Evolutionary conservation across 2,888 invertebrate species (phyloP).

Genomic region (Xestia c-nigrum): DNA sequence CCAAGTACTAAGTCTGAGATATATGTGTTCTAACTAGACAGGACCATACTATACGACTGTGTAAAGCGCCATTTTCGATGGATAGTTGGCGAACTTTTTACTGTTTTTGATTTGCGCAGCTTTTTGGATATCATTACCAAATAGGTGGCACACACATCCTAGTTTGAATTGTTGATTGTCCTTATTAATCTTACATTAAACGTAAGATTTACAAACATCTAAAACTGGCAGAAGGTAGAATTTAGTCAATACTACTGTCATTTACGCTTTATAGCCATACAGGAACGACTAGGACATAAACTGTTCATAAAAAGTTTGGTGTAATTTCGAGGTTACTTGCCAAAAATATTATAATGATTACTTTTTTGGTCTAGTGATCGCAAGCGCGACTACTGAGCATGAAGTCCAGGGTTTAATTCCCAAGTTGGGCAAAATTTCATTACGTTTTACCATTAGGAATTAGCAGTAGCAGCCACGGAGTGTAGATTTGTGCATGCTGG

Average conservation of each 20-base stretch:
- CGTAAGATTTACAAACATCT: neutral
- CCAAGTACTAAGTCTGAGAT: conserved; percentile 48
- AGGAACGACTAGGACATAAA: neutral
- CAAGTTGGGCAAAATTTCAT: too few species aligned
- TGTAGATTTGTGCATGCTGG: neutral
- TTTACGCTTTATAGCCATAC: neutral
- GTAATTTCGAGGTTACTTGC: neutral
- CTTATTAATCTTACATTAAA: neutral
- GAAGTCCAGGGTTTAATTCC: neutral
- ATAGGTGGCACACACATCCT: neutral
- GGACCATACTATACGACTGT: conserved; percentile 1
- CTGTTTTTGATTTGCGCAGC: conserved; percentile 1
- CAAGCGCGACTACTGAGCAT: neutral
- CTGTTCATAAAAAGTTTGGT: neutral
- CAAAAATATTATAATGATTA: neutral
- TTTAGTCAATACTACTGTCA: neutral
- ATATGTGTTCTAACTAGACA: conserved; percentile 18
- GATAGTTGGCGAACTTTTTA: conserved; percentile 3
- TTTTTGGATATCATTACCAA: neutral
- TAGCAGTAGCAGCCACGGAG: neutral
- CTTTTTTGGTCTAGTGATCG: neutral
- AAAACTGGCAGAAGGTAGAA: neutral
- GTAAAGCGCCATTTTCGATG: conserved; percentile 5
- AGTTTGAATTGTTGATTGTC: neutral
- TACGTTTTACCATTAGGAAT: neutral